phyloP scores from a whole-genome alignment of 1,140 invertebrate species.

The Protaetia brevitarsis region DNA sequence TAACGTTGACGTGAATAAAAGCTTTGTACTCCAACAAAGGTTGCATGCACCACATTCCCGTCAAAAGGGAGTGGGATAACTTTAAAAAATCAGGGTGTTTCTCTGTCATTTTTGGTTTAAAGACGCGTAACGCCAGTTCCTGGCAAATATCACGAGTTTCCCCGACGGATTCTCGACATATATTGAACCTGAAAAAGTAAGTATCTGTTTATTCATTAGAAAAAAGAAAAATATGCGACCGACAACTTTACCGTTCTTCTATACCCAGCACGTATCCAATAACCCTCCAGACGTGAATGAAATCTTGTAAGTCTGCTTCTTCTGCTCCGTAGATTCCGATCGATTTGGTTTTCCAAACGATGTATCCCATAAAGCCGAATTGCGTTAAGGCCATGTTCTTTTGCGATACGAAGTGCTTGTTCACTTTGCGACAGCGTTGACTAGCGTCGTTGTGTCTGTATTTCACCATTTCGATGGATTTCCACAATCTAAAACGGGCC shows the following conservation, averaged over 20 bases:
- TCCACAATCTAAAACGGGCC: conserved; percentile 54
- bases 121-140: conserved; percentile 31
- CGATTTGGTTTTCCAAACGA: conserved; percentile 61
- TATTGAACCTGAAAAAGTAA: conserved; percentile 42
- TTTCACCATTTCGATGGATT: conserved; percentile 64
- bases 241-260: conserved; percentile 65
- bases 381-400: conserved; percentile 80
- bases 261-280: conserved; percentile 79
- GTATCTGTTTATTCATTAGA: neutral
- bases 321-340: conserved; percentile 59
- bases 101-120: conserved; percentile 31
- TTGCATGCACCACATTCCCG: conserved; percentile 41
- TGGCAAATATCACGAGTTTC: conserved; percentile 44
- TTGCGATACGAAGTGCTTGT: conserved; percentile 57
- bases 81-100: conserved; percentile 32
- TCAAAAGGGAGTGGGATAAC: conserved; percentile 37
- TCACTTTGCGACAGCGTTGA: conserved; percentile 47
- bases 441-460: conserved; percentile 62
- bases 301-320: conserved; percentile 66
- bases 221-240: neutral
- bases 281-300: conserved; percentile 80
- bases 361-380: conserved; percentile 82
- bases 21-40: conserved; percentile 36
- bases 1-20: conserved; percentile 11
- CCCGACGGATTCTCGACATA: conserved; percentile 42